Percentiles rank a stretch among this genome's conserved stretches.
Evolutionary conservation across 2,113 vertebrate species (phyloP).

Genomic region (Anarrhichthys ocellatus): DNA sequence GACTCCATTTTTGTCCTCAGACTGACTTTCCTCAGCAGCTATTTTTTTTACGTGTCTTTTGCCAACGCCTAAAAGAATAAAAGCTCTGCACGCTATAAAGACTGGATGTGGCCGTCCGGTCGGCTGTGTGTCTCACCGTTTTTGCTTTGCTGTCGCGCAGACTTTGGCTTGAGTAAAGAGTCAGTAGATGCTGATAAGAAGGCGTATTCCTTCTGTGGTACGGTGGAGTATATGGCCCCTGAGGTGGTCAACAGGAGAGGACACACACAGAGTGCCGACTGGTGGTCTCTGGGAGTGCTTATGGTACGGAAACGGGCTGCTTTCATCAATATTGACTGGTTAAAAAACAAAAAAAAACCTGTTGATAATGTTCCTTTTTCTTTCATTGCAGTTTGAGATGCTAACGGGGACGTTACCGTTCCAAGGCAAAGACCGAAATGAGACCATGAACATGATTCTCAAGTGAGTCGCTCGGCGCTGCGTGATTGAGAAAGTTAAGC

Average conservation of each 20-base stretch:
- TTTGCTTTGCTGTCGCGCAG: conserved; percentile 77
- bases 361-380: background rate
- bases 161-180: conserved; percentile 99
- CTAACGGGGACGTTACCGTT: conserved; percentile 96
- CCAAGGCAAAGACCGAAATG: conserved; percentile 98
- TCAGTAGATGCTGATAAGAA: conserved; percentile 99
- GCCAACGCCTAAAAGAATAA: background rate
- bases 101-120: background rate
- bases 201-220: conserved; percentile 99
- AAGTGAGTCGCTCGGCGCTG: conserved; percentile 88
- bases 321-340: background rate
- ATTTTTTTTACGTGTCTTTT: background rate
- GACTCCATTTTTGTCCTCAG: background rate
- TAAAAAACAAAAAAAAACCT: background rate
- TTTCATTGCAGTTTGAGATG: conserved; percentile 91
- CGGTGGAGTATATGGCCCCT: conserved; percentile 99
- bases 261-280: conserved; percentile 98
- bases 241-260: conserved; percentile 98
- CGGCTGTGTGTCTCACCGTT: background rate
- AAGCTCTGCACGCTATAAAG: background rate
- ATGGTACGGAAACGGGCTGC: conserved; percentile 84
- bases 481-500: conserved; percentile 1
- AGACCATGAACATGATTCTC: conserved; percentile 99
- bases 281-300: conserved; percentile 98
- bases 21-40: conserved; percentile 1